A percentile compares a stretch with the other conserved stretches of the same genome.
Evolutionary conservation across 2,113 vertebrate genomes (phyloP).

Genomic region (Misgurnus mizolepis): DNA sequence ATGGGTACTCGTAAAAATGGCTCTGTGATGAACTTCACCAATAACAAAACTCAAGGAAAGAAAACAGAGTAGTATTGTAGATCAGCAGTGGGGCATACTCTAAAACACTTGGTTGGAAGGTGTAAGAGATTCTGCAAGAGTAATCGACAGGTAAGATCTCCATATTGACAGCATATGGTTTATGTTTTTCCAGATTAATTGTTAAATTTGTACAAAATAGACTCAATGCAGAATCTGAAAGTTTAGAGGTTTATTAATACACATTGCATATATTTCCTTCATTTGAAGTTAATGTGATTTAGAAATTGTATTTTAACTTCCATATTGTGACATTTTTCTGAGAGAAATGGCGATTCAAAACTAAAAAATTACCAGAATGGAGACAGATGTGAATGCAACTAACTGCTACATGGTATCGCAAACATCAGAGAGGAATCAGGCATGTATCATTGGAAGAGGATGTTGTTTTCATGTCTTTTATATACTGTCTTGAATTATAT

Average conservation of each 20-base stretch:
- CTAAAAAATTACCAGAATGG: no score
- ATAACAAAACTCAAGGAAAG: background rate
- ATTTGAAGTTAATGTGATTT: no score
- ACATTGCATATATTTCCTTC: no score
- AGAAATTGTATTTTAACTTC: no score
- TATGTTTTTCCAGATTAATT: background rate
- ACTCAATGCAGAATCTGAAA: background rate
- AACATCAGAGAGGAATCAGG: no score
- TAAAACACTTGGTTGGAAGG: background rate
- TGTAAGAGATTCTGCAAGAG: background rate
- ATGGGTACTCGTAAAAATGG: conserved; percentile 34
- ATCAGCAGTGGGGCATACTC: background rate
- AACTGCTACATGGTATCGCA: no score
- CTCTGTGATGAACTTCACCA: conserved; percentile 29
- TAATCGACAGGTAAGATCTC: background rate
- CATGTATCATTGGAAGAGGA: no score
- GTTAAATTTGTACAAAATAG: background rate
- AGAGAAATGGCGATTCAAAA: no score
- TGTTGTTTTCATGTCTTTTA: no score
- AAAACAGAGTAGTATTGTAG: conserved; percentile 8
- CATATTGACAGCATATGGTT: background rate
- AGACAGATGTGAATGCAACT: no score
- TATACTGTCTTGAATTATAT: no score
- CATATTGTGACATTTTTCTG: no score
- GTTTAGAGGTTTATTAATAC: background rate